Base-by-base conservation (phyloP, 2,797 vertebrate species). In the Austrolebias charrua region DNA sequence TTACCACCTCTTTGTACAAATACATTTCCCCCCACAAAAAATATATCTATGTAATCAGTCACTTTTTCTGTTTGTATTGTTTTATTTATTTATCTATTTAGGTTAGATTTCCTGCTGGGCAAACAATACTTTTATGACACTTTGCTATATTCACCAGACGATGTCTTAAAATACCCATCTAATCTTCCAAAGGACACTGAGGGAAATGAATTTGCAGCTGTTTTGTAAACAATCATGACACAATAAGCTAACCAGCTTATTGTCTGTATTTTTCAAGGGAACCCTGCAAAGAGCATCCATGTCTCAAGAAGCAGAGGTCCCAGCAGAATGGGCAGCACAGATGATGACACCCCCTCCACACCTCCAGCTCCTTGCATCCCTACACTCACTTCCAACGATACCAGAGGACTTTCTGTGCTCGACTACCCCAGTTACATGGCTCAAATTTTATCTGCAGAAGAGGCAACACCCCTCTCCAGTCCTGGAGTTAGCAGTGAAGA, bases 341-440 rank as follows among this genome's bases (percentile, higher is more conserved):
- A 95, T 2, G 93, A 94, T 0, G 86, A 93, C 8, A 63, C 76
- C 7, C 54, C 82, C 16, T 53, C 62, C 20, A 46, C 75, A 1
- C 68, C 85, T 6, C 69, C 76, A 0, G 15, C 58, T 29, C 38
- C 69, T 1, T 81, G 57, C 42, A 2, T 71, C 63, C 1, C n/a
- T 52, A 20, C 83, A 5, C 74, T 19, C 44, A 81, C 56, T 38
- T 57, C 58, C 0, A 82, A 78, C 12, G 76, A 69, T 12, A 12
- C 81, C 50, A 89, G 55, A 46, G 87, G 89, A 66, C 88, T 83
- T 57, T 79, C 91, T n/a, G 75, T 88, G 50, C 84, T 93, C 24
- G 94, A 95, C 80, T 96, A 96, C 72, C 69, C 71, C 44, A 71
- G 73, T 24, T 97, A 96, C 90, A 95, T 96, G 93, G 80, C 92